A percentile compares a stretch with the other conserved stretches of the same genome.
Evolutionary conservation across 2,888 invertebrate genomes (phyloP).

Genomic region (Caenorhabditis sp.): DNA sequence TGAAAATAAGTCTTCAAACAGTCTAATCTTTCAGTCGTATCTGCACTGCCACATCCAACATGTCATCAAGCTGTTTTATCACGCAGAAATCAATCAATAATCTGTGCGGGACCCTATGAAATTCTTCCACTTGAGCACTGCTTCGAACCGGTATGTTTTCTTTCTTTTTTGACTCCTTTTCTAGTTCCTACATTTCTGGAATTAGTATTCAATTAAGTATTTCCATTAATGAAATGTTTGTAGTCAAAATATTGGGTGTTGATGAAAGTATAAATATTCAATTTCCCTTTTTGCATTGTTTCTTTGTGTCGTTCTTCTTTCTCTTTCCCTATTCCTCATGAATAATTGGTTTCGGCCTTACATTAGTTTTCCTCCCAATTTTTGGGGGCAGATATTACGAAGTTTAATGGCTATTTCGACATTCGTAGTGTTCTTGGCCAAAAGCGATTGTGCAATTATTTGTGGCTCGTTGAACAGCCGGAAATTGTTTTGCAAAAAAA

Average conservation of each 20-base stretch:
- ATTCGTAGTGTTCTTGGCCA: background rate
- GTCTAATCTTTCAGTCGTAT: conserved; percentile 29
- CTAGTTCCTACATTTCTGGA: no score
- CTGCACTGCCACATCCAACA: conserved; percentile 38
- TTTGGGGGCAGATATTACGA: background rate
- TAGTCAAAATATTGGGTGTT: no score
- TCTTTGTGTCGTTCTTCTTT: background rate
- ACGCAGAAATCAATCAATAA: conserved; percentile 24
- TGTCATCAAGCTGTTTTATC: conserved; percentile 32
- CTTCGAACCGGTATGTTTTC: conserved; percentile 20
- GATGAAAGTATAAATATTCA: background rate
- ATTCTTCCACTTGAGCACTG: conserved; percentile 31
- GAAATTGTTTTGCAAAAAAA: background rate
- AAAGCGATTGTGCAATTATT: background rate
- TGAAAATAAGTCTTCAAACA: background rate
- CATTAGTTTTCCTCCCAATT: background rate
- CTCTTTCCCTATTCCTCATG: background rate
- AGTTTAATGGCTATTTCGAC: background rate
- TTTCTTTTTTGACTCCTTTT: background rate
- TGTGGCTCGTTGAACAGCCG: background rate
- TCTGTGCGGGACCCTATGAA: conserved; percentile 38
- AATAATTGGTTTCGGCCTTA: background rate
- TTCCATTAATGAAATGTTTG: no score
- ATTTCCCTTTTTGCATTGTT: background rate
- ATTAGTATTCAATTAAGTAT: no score